Percentiles rank a stretch among this genome's conserved stretches.
Conservation (phyloP, 2,113 vertebrate genomes). For the Pyrgilauda ruficollis region DNA sequence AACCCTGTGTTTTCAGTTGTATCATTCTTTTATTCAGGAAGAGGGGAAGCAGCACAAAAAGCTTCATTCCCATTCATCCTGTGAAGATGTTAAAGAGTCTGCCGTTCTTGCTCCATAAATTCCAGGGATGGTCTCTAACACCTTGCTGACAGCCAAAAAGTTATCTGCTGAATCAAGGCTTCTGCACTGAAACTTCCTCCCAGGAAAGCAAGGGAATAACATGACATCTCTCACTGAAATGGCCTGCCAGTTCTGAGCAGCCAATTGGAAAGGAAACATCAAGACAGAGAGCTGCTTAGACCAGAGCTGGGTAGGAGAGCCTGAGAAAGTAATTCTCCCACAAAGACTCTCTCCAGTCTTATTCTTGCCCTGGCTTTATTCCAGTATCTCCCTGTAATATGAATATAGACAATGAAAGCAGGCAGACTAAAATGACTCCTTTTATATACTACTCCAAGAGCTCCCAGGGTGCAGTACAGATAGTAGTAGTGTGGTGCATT, state of each 20-base stretch:
- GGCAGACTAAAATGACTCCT: neutral
- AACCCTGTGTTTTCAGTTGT: neutral
- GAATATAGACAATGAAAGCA: neutral
- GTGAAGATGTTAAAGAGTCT: neutral
- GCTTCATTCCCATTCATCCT: neutral
- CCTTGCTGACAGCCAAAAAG: neutral
- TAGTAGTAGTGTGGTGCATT: neutral
- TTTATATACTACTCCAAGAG: neutral
- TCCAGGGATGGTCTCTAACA: neutral
- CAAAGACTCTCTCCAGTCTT: neutral
- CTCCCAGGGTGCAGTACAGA: neutral
- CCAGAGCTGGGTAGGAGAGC: neutral
- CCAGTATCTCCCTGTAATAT: neutral
- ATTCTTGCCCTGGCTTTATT: neutral
- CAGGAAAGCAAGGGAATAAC: neutral
- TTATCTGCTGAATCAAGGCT: constrained; percentile 42
- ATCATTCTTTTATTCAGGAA: neutral
- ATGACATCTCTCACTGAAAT: neutral
- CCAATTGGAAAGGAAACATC: neutral
- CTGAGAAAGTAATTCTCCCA: neutral
- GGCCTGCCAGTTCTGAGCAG: neutral
- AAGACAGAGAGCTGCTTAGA: neutral
- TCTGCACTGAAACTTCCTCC: constrained; percentile 6
- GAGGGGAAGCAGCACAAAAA: neutral
- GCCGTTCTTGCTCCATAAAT: constrained; percentile 2